These are phyloP conservation scores for Syritta pipiens DNA, from an alignment of 2,888 invertebrate species.

Conservation along the genomic window DNA sequence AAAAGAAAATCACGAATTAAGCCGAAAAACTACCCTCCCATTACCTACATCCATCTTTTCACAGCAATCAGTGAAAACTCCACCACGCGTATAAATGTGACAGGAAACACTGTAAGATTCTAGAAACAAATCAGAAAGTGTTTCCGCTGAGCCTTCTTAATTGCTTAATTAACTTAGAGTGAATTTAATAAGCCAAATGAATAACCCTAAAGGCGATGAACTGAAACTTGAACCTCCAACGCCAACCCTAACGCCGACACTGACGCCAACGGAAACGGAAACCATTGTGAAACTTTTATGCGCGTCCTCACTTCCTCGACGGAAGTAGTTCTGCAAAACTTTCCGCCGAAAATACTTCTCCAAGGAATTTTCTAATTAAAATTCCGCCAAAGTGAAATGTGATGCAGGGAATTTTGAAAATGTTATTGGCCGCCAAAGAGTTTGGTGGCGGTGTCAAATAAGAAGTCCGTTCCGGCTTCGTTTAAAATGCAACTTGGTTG, in stretches of 20 bases:
- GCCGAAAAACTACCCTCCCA: too few species aligned
- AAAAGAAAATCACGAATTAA: too few species aligned
- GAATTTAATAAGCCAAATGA: slow-evolving; percentile 44
- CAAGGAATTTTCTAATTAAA: slow-evolving; percentile 51
- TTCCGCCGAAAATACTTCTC: slow-evolving; percentile 18
- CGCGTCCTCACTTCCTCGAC: not conserved
- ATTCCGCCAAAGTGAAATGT: slow-evolving; percentile 13
- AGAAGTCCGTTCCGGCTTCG: too few species aligned
- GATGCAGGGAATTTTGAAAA: slow-evolving; percentile 14
- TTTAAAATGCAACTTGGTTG: too few species aligned
- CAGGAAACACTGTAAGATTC: slow-evolving; percentile 14
- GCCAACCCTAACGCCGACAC: too few species aligned
- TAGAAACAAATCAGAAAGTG: slow-evolving; percentile 22
- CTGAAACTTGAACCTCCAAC: slow-evolving; percentile 17
- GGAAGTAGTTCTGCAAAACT: slow-evolving; percentile 28
- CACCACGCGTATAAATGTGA: too few species aligned
- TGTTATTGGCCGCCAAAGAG: not conserved
- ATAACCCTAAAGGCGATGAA: slow-evolving; percentile 24
- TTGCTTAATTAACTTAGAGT: slow-evolving; percentile 45
- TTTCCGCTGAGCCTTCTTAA: slow-evolving; percentile 15
- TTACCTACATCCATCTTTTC: too few species aligned
- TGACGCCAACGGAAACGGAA: not conserved
- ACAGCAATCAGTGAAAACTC: too few species aligned
- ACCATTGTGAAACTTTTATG: slow-evolving; percentile 11
- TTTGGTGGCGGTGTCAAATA: not conserved